Percentiles rank a stretch among this genome's conserved stretches.
These are phyloP conservation scores for Drosophila biarmipes DNA, from an alignment of 1,140 invertebrate genomes.

Conservation along the genomic window DNA sequence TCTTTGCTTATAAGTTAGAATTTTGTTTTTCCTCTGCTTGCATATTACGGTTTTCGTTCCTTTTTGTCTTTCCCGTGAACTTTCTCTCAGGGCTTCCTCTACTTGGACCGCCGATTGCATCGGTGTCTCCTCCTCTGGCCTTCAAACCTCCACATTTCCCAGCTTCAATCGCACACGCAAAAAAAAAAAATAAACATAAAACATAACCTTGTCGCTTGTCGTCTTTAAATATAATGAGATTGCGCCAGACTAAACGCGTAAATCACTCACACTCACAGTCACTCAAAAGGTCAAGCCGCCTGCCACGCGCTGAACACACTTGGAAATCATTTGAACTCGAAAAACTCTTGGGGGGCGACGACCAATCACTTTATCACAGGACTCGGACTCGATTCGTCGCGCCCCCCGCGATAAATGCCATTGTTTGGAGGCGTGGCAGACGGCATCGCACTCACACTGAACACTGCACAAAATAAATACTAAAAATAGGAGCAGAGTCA, in stretches of 20 bases:
- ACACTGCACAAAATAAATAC: conserved; percentile 37
- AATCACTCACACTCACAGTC: conserved; percentile 38
- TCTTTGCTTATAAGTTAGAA: conserved; percentile 42
- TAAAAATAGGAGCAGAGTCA: conserved; percentile 34
- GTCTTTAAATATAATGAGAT: conserved; percentile 74
- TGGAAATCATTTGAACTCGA: conserved; percentile 27
- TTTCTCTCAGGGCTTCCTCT: conserved; percentile 5
- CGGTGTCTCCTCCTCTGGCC: conserved; percentile 9
- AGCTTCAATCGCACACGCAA: conserved; percentile 2
- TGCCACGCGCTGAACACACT: conserved; percentile 36
- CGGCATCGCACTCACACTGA: conserved; percentile 22
- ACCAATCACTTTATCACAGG: conserved; percentile 23
- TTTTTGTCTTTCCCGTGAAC: conserved; percentile 13
- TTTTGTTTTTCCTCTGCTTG: conserved; percentile 24
- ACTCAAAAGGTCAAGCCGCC: conserved; percentile 12
- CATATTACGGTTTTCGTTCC: background rate
- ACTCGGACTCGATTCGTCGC: conserved; percentile 9
- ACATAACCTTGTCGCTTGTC: conserved; percentile 21
- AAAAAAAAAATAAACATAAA: conserved; percentile 37
- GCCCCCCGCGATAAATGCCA: conserved; percentile 55
- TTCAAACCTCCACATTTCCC: background rate
- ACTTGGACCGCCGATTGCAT: conserved; percentile 41
- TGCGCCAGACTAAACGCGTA: conserved; percentile 40
- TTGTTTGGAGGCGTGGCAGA: conserved; percentile 37
- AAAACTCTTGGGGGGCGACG: background rate